These are phyloP conservation scores for Macrobrachium nipponense DNA, from an alignment of 1,140 invertebrate genomes.

Conservation along the genomic window DNA sequence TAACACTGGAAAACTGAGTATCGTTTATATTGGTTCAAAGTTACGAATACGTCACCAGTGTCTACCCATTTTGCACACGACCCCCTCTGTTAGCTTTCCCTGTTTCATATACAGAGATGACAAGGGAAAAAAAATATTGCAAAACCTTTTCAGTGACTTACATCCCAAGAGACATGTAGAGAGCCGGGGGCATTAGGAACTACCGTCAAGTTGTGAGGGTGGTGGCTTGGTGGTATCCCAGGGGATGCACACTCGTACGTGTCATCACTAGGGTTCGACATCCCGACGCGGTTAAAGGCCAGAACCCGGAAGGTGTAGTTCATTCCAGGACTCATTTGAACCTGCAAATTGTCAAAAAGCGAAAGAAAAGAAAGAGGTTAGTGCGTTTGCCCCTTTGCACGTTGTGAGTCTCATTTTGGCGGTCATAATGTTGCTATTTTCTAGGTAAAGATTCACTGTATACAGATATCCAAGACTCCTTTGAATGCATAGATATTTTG, in stretches of 20 bases:
- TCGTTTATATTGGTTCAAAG: no score
- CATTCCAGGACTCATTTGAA: conserved; percentile 41
- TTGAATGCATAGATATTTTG: no score
- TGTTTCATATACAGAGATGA: not conserved
- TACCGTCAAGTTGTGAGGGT: conserved; percentile 33
- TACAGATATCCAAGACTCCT: no score
- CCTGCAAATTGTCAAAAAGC: not conserved
- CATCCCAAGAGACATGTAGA: conserved; percentile 39
- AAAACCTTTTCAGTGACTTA: not conserved
- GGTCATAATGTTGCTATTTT: no score
- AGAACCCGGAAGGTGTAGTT: conserved; percentile 53
- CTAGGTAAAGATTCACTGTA: no score
- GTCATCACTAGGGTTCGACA: conserved; percentile 36
- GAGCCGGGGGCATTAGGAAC: not conserved
- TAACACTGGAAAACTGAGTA: no score
- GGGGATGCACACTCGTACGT: conserved; percentile 31
- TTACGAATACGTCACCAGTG: no score
- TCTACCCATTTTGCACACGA: no score
- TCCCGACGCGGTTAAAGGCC: conserved; percentile 49
- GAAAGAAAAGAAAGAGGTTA: not conserved
- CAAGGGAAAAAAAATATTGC: not conserved
- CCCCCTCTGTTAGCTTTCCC: no score
- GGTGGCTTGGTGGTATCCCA: conserved; percentile 34
- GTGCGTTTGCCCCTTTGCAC: no score
- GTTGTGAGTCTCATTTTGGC: no score